phyloP scores from a whole-genome alignment of 2,113 vertebrate species.

The Callaeas wilsoni region DNA sequence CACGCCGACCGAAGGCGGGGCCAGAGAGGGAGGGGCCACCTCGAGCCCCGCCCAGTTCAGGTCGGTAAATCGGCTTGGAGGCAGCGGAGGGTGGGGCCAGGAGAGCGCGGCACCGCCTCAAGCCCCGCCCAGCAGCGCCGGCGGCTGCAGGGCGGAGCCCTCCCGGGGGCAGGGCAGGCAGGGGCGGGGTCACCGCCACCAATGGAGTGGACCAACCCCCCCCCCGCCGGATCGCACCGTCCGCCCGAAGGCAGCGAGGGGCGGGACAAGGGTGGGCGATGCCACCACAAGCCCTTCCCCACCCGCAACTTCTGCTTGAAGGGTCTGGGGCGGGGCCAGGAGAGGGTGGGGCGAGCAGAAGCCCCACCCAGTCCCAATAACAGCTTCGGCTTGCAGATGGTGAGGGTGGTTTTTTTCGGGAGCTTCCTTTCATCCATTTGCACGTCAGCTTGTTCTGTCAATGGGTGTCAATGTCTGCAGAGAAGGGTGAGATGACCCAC shows the following conservation, averaged over 20 bases:
- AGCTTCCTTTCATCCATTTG: neutral
- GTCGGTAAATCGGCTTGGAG: neutral
- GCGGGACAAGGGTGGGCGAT: no score
- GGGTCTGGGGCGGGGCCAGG: neutral
- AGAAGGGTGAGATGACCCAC: neutral
- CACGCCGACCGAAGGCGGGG: neutral
- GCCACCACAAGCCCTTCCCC: no score
- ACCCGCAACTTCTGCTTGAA: no score
- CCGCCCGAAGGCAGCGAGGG: no score
- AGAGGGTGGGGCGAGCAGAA: neutral
- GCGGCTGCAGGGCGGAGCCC: no score
- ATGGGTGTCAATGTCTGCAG: neutral
- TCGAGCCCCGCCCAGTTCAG: neutral
- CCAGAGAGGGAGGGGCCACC: neutral
- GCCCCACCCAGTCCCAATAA: no score
- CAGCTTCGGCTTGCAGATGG: neutral
- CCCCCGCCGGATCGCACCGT: accelerated
- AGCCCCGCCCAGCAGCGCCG: no score
- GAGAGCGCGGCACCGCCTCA: no score
- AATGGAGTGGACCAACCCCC: no score
- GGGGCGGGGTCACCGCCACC: no score
- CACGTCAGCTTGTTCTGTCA: no score
- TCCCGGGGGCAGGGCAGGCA: neutral
- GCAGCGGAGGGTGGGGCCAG: neutral
- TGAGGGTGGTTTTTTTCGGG: accelerated